Percentiles rank a stretch among this genome's conserved stretches.
These are phyloP conservation scores for Heteromormyrus szaboi DNA, from an alignment of 2,797 vertebrate genomes.

Conservation along the genomic window DNA sequence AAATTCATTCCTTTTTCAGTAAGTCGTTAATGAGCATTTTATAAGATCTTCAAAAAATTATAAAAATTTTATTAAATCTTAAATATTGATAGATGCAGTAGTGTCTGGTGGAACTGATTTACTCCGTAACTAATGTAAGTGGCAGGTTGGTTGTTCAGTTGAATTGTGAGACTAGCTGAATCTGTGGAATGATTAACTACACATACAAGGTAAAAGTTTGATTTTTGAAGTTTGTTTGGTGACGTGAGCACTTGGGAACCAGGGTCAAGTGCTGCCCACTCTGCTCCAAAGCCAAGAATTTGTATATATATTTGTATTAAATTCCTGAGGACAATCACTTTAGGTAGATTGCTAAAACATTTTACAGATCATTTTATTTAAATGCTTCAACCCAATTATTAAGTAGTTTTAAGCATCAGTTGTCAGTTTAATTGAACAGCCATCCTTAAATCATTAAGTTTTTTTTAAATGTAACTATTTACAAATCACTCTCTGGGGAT, in stretches of 20 bases:
- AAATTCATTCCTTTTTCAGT: neutral
- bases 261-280: neutral
- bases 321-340: neutral
- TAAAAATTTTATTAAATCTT: neutral
- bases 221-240: neutral
- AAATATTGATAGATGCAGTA: neutral
- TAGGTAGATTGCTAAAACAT: neutral
- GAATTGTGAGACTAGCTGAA: neutral
- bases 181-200: conserved; percentile 2
- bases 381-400: neutral
- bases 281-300: neutral
- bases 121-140: neutral
- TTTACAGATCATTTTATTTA: neutral
- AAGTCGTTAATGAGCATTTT: neutral
- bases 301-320: neutral
- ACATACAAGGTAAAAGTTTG: neutral
- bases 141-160: neutral
- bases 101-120: neutral
- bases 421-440: neutral
- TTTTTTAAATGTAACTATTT: neutral
- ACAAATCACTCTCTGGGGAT: neutral
- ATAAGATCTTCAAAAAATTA: neutral
- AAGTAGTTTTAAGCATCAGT: neutral
- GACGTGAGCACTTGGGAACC: neutral
- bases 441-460: neutral